Base-by-base conservation (phyloP, 2,113 vertebrate species). In the Galbula dea region DNA sequence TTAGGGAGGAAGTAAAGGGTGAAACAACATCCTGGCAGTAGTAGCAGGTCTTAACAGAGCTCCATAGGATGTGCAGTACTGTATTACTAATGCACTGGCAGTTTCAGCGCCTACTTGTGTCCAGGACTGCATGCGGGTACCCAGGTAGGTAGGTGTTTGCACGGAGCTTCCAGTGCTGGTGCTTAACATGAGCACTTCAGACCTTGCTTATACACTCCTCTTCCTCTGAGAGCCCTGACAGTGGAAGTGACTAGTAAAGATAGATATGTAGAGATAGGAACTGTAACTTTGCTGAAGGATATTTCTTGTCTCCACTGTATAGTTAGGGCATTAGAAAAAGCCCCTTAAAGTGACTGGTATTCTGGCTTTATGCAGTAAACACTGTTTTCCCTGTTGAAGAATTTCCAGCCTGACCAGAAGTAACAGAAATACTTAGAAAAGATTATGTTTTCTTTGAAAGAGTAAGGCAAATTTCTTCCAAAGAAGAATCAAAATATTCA, bases 361-460 rank as follows among this genome's bases (percentile, higher is more conserved):
- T 62, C 21, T 83, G 58, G 66, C 17, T 87, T 73, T 48, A 27
- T 66, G 39, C 90, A 62, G 15, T 13, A 51, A 89, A 39, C 49
- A 82, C 2, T 26, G 15, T 63, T 79, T 78, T 90, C 83, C 26
- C 26, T 29, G 15, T 15, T 52, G 37, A 73, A 71, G 67, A 92
- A 93, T 79, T 89, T 79, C 71, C 62, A 45, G n/a, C 17, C 59
- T 92, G 43, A 83, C 55, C 30, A 66, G 22, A 27, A 90, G 80
- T 87, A 90, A 82, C 30, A 85, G 54, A 91, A 90, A 85, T 85
- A 76, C 58, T 92, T 73, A 71, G 78, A 94, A 94, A 92, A 89
- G 1, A 80, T 32, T 0, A 37, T 30, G 22, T 59, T 93, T 92
- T 92, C 82, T 67, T 83, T 85, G 79, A 93, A 91, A 94, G 71